Percentiles rank a stretch among this genome's conserved stretches.
phyloP scores from a whole-genome alignment of 2,888 invertebrate species.

The Caenorhabditis drosophilae region DNA sequence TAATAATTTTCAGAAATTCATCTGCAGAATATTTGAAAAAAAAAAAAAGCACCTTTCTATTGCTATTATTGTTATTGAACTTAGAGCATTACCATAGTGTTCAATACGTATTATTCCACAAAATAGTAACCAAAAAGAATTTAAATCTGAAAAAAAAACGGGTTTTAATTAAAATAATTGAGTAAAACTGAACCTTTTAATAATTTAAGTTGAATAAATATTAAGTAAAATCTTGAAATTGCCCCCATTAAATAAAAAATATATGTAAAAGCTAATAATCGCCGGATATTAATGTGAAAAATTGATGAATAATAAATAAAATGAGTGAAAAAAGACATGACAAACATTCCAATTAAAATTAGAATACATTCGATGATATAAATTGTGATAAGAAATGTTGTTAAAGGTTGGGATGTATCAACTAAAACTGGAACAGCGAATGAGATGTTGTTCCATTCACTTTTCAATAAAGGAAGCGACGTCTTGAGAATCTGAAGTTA shows the following conservation, averaged over 20 bases:
- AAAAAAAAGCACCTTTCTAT: constrained; percentile 12
- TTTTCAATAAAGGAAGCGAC: constrained; percentile 18
- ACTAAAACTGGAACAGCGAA: constrained; percentile 31
- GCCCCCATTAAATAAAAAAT: constrained; percentile 10
- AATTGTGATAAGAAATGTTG: constrained; percentile 10
- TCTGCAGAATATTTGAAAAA: not conserved
- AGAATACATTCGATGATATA: constrained; percentile 13
- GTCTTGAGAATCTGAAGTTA: not conserved
- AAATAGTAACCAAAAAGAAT: constrained; percentile 12
- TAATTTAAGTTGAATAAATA: constrained; percentile 18
- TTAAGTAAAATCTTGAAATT: constrained; percentile 21
- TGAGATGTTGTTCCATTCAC: constrained; percentile 26
- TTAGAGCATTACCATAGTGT: constrained; percentile 21
- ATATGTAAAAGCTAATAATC: constrained; percentile 5
- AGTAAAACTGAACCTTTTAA: constrained; percentile 13
- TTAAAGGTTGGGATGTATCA: constrained; percentile 19
- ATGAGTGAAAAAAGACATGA: constrained; percentile 19
- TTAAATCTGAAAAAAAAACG: constrained; percentile 17
- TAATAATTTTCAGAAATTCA: not conserved
- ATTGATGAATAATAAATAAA: constrained; percentile 14
- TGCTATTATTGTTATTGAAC: constrained; percentile 15
- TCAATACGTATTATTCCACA: constrained; percentile 22
- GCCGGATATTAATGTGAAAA: constrained; percentile 20
- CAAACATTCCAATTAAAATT: constrained; percentile 12
- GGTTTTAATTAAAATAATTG: not conserved